These are phyloP conservation scores for Rhynchopsitta pachyrhyncha DNA, from an alignment of 2,113 vertebrate genomes.

Conservation along the genomic window DNA sequence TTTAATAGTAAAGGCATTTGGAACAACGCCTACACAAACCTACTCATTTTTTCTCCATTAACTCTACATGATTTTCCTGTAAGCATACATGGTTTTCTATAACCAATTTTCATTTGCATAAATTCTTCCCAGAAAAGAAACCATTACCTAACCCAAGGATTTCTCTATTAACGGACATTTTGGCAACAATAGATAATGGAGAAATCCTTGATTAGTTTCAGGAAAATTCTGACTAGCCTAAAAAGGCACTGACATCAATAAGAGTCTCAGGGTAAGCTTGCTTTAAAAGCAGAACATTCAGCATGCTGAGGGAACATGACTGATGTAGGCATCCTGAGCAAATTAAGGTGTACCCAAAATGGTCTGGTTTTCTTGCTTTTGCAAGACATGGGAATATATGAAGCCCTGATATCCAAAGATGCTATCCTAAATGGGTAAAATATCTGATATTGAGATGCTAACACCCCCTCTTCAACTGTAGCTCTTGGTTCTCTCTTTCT, in stretches of 20 bases:
- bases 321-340: neutral
- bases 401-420: neutral
- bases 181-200: neutral
- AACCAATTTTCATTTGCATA: neutral
- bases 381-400: neutral
- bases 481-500: neutral
- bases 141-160: neutral
- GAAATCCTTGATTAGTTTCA: neutral
- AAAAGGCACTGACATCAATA: neutral
- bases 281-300: neutral
- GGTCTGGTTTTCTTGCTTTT: neutral
- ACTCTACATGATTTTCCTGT: neutral
- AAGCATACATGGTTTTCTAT: neutral
- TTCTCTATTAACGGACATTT: conserved; percentile 1
- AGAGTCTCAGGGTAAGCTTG: neutral
- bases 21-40: neutral
- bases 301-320: neutral
- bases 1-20: neutral
- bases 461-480: neutral
- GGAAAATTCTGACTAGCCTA: neutral
- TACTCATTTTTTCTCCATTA: neutral
- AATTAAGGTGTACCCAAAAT: neutral
- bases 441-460: neutral
- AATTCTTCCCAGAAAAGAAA: conserved; percentile 38
- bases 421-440: neutral